These are phyloP conservation scores for Glossosoma conforme DNA, from an alignment of 1,140 invertebrate species.

Conservation along the genomic window DNA sequence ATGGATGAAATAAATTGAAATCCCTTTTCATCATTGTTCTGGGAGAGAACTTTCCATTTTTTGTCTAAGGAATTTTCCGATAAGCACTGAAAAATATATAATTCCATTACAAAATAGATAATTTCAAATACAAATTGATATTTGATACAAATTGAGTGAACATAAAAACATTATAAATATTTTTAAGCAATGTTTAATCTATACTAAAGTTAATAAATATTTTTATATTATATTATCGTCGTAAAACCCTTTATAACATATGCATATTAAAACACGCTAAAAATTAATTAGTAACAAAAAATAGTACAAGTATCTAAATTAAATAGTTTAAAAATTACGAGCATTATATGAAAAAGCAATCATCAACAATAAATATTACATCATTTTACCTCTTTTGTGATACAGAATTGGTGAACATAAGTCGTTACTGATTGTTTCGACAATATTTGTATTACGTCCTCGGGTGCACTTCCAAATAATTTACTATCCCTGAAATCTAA, in stretches of 20 bases:
- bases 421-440: conserved; percentile 60
- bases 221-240: no score
- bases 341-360: neutral
- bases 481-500: conserved; percentile 52
- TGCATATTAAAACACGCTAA: no score
- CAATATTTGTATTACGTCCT: conserved; percentile 54
- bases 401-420: conserved; percentile 72
- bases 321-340: neutral
- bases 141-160: no score
- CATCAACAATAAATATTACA: neutral
- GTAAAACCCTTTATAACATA: no score
- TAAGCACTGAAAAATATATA: conserved; percentile 8
- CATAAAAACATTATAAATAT: no score
- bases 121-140: no score
- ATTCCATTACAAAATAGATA: no score
- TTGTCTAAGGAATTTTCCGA: neutral
- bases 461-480: conserved; percentile 53
- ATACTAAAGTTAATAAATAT: no score
- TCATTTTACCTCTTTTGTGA: conserved; percentile 54
- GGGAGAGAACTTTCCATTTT: conserved; percentile 12
- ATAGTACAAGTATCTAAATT: no score
- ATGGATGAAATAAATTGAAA: conserved; percentile 8
- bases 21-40: neutral
- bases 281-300: no score
- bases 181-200: no score